Evolutionary conservation across 2,113 vertebrate species (phyloP), one percentile per base, ranked within the genome.

Genomic region (Epinephelus fuscoguttatus): DNA sequence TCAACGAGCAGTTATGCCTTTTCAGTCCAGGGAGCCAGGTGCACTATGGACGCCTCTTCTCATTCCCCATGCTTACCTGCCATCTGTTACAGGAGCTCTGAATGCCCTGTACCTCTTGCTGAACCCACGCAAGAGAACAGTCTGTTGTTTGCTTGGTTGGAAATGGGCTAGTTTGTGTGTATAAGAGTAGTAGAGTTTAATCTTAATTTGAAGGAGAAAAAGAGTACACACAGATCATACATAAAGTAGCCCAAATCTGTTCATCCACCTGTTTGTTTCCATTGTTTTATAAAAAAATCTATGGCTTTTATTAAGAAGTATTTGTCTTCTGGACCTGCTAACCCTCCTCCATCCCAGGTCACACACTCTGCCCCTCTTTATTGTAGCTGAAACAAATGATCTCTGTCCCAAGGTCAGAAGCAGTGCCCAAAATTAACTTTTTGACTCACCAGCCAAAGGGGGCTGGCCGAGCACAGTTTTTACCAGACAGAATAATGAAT

Each of bases 51-150:
- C 25, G 15, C 37, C 42, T 8, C 42, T 40, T 40, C 40, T 59
- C 62, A 27, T 60, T 50, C 17, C 53, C 25, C 52, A 73, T 64
- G 42, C 53, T 60, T 73, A 60, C 61, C 49, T 62, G 49, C 68
- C 72, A 61, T 88, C 73, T 80, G 77, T 40, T 62, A 13, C 11
- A 4, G 40, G 33, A 52, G 27, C 63, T 60, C 18, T 42, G 18
- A 56, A 27, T 47, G 53, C 45, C 33, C 49, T 56, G 76, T 45
- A 62, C 33, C 21, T 53, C n/a, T 78, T 17, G 62, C 33, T 61
- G 23, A 21, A 52, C 25, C 25, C 2, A 2, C 14, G n/a, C 53
- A 12, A 60, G 8, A 64, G 14, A 13, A 37, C 25, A 61, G 40
- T 59, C 13, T 7, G 18, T n/a, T 71, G 17, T 45, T 53, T 52